These are phyloP conservation scores for Philaenus spumarius DNA, from an alignment of 1,140 invertebrate species.

Conservation along the genomic window DNA sequence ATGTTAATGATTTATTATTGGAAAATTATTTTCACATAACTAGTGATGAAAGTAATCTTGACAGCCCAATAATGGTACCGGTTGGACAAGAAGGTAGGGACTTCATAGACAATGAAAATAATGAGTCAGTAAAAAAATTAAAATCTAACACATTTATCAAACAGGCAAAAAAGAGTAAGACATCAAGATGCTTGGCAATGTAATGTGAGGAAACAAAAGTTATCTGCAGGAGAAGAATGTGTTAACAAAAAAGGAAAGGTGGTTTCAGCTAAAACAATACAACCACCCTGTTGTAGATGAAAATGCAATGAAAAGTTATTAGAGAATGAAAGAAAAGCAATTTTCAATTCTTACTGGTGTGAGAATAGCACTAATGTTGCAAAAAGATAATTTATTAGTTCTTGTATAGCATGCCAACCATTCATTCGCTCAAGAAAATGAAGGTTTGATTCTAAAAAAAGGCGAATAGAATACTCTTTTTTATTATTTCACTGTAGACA, in stretches of 20 bases:
- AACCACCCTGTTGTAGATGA: neutral
- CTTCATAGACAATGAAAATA: too few relatives aligned
- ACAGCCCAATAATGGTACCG: too few relatives aligned
- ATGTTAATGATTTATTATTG: too few relatives aligned
- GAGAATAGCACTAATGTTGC: neutral
- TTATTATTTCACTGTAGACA: conserved; percentile 17
- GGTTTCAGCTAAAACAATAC: neutral
- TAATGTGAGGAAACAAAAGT: neutral
- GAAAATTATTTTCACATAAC: too few relatives aligned
- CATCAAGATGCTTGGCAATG: neutral
- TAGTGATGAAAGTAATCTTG: too few relatives aligned
- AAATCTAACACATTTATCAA: neutral
- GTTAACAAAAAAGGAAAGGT: neutral
- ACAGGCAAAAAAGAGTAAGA: neutral
- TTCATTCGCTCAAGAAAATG: neutral
- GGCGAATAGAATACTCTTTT: conserved; percentile 10
- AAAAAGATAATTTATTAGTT: too few relatives aligned
- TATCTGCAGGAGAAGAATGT: neutral
- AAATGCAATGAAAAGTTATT: neutral
- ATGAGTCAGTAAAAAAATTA: too few relatives aligned
- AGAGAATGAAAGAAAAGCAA: neutral
- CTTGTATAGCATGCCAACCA: too few relatives aligned
- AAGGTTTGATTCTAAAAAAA: neutral
- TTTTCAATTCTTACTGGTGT: conserved; percentile 1
- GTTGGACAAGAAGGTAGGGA: too few relatives aligned